Conservation (phyloP, 1,140 invertebrate genomes). For the Diachasma alloeum region DNA sequence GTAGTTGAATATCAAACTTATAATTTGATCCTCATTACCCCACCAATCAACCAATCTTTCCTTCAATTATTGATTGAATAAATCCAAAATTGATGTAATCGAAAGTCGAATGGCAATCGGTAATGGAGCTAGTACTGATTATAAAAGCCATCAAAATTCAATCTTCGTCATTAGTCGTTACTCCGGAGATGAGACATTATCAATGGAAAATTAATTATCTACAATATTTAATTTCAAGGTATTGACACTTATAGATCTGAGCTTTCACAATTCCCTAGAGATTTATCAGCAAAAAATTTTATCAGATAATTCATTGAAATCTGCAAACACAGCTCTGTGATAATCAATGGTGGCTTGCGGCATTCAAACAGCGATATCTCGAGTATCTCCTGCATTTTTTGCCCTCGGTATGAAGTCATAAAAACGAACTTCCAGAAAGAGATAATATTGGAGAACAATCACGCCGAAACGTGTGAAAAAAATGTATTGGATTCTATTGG, state of each 20-base stretch:
- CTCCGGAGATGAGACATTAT: no score
- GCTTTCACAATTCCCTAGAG: neutral
- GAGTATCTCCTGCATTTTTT: neutral
- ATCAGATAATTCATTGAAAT: neutral
- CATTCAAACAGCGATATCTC: neutral
- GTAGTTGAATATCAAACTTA: no score
- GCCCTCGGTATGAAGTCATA: neutral
- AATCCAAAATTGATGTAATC: no score
- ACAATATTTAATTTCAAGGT: neutral
- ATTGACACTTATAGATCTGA: neutral
- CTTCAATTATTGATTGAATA: no score
- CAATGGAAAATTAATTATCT: neutral
- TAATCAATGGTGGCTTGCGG: neutral
- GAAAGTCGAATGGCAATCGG: no score
- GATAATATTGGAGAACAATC: neutral
- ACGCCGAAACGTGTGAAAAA: no score
- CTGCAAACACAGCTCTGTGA: neutral
- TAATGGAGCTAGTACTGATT: no score
- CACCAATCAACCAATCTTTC: no score
- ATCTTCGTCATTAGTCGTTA: no score
- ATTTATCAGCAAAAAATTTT: neutral
- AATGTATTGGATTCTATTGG: no score
- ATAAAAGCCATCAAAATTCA: no score
- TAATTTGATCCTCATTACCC: no score
- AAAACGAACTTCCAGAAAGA: neutral